Base-by-base conservation (phyloP, 2,888 invertebrate species). In the Steinernema carpocapsae region DNA sequence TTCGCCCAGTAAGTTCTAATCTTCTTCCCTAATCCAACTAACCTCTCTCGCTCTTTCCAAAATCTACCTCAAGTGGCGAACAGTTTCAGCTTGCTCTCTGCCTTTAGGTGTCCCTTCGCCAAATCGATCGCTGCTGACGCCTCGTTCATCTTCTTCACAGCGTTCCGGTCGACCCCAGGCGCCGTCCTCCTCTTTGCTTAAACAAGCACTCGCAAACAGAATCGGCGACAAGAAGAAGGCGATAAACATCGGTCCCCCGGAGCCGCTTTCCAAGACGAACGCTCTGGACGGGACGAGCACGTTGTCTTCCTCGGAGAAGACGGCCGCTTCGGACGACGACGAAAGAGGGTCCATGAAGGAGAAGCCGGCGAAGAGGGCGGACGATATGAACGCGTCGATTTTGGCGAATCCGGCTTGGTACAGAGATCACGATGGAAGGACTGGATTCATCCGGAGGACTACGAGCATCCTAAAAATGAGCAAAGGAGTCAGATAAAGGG, bases 151-250 rank as follows among this genome's bases (percentile, higher is more conserved):
- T 7, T 10, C 64, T 1, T 64, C 64, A 14, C 64, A 64, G 29
- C 64, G 64, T 26, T 64, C 64, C 64, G 32, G 26, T 29, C 64
- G 64, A 29, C 64, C 64, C 12, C 64, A 29, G 29, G 12, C 32
- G 12, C 48, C 72, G 17, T 75, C 76, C 17, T 72, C 76, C 73
- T 76, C 78, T 10, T 76, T 85, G 72, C 80, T 85, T 74, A 85
- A 85, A 77, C 84, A 83, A 72, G 85, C 85, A 1, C 82, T 85
- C 46, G 85, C 85, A 29, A 85, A 85, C 74, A 77, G 85, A 71
- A 80, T 81, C 12, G 78, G 76, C 70, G 79, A 64, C 29, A 64
- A 64, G n/a, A 64, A 37, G 64, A 64, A 79, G 37, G 14, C 32
- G 12, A n/a, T 32, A 26, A 32, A 14, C 64, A 26, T 3, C 1